Evolutionary conservation across 2,888 invertebrate species (phyloP), one percentile per base, ranked within the genome.

Genomic region (Drosophila infuscata): DNA sequence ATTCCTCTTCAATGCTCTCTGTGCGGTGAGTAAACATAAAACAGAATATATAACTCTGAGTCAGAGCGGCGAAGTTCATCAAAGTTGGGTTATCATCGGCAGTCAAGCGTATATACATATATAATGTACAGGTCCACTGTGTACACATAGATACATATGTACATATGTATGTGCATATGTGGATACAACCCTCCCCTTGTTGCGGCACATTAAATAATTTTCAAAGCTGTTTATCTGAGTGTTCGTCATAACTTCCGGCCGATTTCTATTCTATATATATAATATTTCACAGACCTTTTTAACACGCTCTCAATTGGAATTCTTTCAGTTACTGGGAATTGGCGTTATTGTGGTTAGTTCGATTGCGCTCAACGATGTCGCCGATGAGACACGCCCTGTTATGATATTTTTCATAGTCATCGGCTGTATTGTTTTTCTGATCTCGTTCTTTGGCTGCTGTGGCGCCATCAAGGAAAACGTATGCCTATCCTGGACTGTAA

Each of bases 361-460:
- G 17, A 38, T 89, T 51, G 82, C 81, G 6, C 66, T 91, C n/a
- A 64, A 78, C 43, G 71, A 78, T 48, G 83, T 82, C 15, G 66
- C 62, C 38, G 46, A 65, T 0, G 83, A 83, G 6, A 59, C 65
- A 35, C 76, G 75, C 6, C 35, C 64, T 29, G 29, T 87, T 12
- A 49, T 83, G 3, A 79, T 86, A 43, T 66, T 82, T 15, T 94
- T 96, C 78, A 96, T 97, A 73, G 93, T 95, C 49, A 93, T 96
- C 74, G 97, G 96, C 4, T 94, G 94, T 12, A 91, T 96, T 48
- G 95, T 96, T 77, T 96, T 97, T 91, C 91, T 97, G 78, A 96
- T 97, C 77, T 96, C 97, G 0, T 97, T 97, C 94, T 96, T 97
- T 90, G 98, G 97, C 72, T 98, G 98, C 93, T 97, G 97, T 91